These are phyloP conservation scores for Channa argus DNA, from an alignment of 2,113 vertebrate genomes.

Conservation along the genomic window DNA sequence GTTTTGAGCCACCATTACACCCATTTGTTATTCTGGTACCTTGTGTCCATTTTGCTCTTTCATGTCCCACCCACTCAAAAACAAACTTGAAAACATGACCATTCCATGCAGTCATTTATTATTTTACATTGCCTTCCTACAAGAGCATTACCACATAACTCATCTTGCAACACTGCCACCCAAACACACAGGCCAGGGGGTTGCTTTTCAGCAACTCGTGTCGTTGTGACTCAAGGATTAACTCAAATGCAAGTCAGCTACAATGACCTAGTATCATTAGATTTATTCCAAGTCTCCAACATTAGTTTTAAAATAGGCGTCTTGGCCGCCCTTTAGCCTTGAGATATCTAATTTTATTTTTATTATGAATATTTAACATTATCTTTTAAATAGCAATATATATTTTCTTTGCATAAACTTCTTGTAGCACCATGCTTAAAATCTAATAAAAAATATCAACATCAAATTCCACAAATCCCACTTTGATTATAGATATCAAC, in stretches of 20 bases:
- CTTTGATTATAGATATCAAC: no score
- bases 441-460: neutral
- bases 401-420: neutral
- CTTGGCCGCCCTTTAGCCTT: neutral
- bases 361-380: no score
- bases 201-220: slow-evolving; percentile 6
- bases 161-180: slow-evolving; percentile 9
- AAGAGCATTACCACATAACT: neutral
- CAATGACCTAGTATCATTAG: no score
- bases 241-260: neutral
- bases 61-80: neutral
- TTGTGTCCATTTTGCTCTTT: neutral
- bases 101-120: slow-evolving; percentile 10
- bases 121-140: slow-evolving; percentile 20
- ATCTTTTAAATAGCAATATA: no score
- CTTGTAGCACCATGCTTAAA: slow-evolving; percentile 2
- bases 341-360: neutral
- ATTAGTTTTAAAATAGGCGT: neutral
- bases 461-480: neutral
- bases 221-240: neutral
- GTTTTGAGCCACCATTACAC: no score
- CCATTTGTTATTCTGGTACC: no score
- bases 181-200: slow-evolving; percentile 4
- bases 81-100: slow-evolving; percentile 9
- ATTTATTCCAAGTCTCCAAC: no score